phyloP scores from a whole-genome alignment of 1,140 invertebrate genomes.

The Paraescarpia echinospica region DNA sequence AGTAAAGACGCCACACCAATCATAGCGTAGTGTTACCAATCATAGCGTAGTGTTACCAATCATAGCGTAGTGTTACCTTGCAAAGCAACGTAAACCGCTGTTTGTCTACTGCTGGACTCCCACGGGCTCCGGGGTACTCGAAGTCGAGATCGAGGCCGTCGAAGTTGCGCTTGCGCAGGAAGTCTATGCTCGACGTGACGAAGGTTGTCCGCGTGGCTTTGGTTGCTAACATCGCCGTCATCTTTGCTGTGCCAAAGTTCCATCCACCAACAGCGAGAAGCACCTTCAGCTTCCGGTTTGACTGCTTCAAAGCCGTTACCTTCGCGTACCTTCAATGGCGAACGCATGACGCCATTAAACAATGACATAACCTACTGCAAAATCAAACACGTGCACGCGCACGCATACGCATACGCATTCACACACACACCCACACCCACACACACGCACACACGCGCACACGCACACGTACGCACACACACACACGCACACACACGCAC shows the following conservation, averaged over 20 bases:
- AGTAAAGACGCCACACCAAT: too few relatives aligned
- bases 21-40: too few relatives aligned
- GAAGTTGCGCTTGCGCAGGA: conserved; percentile 87
- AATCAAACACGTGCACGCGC: too few relatives aligned
- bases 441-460: too few relatives aligned
- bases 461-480: too few relatives aligned
- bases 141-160: conserved; percentile 92
- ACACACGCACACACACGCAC: too few relatives aligned
- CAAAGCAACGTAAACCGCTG: conserved; percentile 76
- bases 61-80: too few relatives aligned
- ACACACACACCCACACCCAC: too few relatives aligned
- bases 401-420: too few relatives aligned
- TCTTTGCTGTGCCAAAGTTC: conserved; percentile 84
- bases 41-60: too few relatives aligned
- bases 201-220: conserved; percentile 30
- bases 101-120: conserved; percentile 63
- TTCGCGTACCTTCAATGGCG: conserved; percentile 8
- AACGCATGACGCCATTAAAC: not conserved
- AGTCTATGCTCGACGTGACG: conserved; percentile 68
- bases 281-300: not conserved
- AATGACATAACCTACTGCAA: too few relatives aligned
- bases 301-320: not conserved
- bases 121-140: conserved; percentile 79
- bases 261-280: conserved; percentile 69
- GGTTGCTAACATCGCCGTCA: conserved; percentile 30